Evolutionary conservation across 2,888 invertebrate species (phyloP).

Genomic region (Himalopsyche anomala): DNA sequence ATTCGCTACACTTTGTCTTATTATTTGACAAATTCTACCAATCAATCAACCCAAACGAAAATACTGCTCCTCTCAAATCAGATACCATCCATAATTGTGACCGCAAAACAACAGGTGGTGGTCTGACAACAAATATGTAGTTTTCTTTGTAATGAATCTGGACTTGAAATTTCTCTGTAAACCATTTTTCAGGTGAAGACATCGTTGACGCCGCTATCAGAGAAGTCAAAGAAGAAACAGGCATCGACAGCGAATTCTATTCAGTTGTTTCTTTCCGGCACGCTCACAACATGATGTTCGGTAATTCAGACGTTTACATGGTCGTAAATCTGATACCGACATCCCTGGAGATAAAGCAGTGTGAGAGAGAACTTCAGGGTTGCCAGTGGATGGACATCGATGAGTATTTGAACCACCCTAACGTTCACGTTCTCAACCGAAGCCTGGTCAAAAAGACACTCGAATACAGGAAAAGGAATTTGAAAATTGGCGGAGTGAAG

Average conservation of each 20-base stretch:
- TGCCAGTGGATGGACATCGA: constrained; percentile 90
- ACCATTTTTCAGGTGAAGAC: constrained; percentile 82
- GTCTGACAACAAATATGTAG: too few relatives aligned
- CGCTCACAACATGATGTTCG: constrained; percentile 84
- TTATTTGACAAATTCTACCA: too few relatives aligned
- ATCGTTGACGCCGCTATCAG: constrained; percentile 88
- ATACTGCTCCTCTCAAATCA: too few relatives aligned
- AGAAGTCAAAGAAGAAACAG: constrained; percentile 95
- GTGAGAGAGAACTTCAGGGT: constrained; percentile 86
- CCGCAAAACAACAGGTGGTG: too few relatives aligned
- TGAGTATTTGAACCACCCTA: constrained; percentile 83
- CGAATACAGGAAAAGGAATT: constrained; percentile 79
- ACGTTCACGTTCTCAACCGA: constrained; percentile 84
- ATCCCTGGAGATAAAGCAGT: constrained; percentile 80
- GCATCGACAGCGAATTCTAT: constrained; percentile 85
- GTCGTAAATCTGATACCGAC: constrained; percentile 84
- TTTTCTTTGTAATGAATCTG: constrained; percentile 65
- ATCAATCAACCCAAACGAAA: too few relatives aligned
- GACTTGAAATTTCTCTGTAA: too few relatives aligned
- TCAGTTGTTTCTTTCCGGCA: constrained; percentile 88
- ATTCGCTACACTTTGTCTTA: too few relatives aligned
- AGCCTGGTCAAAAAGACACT: constrained; percentile 82
- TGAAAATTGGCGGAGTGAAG: constrained; percentile 78
- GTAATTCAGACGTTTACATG: constrained; percentile 91
- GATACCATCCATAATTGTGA: too few relatives aligned